Conservation (phyloP, 2,888 invertebrate genomes). For the Carcina quercana region DNA sequence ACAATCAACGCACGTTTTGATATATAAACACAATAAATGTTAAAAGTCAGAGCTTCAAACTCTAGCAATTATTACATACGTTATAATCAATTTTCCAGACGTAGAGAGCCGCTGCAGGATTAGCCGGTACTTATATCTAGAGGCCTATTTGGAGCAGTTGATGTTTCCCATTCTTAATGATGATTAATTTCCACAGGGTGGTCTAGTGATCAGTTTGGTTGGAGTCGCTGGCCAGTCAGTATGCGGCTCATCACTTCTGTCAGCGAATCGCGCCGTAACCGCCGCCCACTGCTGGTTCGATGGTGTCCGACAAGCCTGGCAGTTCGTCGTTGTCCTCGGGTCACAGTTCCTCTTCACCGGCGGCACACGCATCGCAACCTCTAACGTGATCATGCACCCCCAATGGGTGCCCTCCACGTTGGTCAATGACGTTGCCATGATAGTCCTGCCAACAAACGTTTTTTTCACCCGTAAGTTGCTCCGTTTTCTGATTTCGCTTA, state of each 20-base stretch:
- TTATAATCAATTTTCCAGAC: no score
- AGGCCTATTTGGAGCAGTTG: no score
- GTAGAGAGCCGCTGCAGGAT: no score
- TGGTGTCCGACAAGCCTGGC: conserved; percentile 18
- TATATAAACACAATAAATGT: no score
- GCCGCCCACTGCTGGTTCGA: conserved; percentile 31
- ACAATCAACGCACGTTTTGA: no score
- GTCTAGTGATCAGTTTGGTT: conserved; percentile 21
- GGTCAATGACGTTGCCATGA: conserved; percentile 23
- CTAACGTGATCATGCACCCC: conserved; percentile 20
- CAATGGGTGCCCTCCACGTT: conserved; percentile 18
- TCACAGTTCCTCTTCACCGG: conserved; percentile 25
- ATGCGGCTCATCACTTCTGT: conserved; percentile 24
- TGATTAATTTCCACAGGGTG: conserved; percentile 18
- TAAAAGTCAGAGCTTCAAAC: no score
- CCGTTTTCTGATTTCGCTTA: neutral
- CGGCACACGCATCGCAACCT: conserved; percentile 20
- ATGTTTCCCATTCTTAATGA: no score
- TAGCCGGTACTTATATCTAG: no score
- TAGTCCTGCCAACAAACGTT: conserved; percentile 19
- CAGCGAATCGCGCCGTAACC: conserved; percentile 21
- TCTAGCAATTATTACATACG: no score
- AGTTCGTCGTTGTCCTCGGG: conserved; percentile 24
- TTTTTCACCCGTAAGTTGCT: conserved; percentile 14
- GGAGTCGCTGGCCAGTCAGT: conserved; percentile 16